Evolutionary conservation across 2,888 invertebrate species (phyloP).

Genomic region (Ochropleura leucogaster): DNA sequence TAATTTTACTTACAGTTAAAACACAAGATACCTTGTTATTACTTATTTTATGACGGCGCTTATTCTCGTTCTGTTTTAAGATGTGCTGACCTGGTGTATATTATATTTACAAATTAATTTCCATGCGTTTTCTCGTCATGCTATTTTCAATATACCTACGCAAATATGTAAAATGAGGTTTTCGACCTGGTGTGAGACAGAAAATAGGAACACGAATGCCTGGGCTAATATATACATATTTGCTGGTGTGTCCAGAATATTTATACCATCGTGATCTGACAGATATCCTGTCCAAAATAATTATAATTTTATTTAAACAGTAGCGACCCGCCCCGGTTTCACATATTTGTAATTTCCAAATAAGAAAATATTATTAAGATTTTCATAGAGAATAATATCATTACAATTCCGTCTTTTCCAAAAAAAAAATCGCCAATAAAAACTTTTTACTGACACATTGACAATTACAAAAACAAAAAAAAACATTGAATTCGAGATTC

Average conservation of each 20-base stretch:
- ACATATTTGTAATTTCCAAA: too few relatives aligned
- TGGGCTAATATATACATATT: neutral
- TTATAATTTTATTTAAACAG: neutral
- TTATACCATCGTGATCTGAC: neutral
- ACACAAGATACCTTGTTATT: conserved; percentile 6
- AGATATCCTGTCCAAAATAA: neutral
- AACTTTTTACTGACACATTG: neutral
- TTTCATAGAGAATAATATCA: neutral
- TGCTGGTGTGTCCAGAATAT: neutral
- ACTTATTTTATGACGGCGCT: conserved; percentile 5
- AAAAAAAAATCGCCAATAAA: neutral
- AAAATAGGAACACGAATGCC: neutral
- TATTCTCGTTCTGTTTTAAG: conserved; percentile 6
- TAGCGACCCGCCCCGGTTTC: neutral
- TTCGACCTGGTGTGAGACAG: conserved; percentile 2
- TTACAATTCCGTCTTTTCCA: neutral
- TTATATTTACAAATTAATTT: conserved; percentile 24
- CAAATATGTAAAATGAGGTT: conserved; percentile 8
- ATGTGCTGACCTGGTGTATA: neutral
- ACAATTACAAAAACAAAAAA: neutral
- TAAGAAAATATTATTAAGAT: neutral
- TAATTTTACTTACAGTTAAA: conserved; percentile 44
- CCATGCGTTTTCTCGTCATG: neutral
- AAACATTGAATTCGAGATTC: neutral
- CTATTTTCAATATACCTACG: conserved; percentile 10